Percentiles rank a stretch among this genome's conserved stretches.
These are phyloP conservation scores for Leptoteleia sp. DNA, from an alignment of 1,140 invertebrate genomes.

Conservation along the genomic window DNA sequence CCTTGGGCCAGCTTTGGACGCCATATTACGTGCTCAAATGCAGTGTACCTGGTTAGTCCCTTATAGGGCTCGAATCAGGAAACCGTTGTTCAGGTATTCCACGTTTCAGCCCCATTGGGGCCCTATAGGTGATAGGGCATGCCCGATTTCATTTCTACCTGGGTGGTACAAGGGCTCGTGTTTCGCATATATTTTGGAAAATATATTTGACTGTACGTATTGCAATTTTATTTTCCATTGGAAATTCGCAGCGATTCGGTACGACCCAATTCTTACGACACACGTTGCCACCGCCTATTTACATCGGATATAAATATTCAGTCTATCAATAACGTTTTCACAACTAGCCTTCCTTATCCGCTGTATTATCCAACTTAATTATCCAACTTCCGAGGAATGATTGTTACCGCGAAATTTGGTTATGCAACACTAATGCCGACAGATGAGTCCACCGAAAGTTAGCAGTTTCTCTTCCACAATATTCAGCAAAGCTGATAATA, in stretches of 20 bases:
- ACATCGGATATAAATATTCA: conserved; percentile 4
- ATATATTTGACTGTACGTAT: no score
- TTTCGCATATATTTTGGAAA: no score
- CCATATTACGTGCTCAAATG: no score
- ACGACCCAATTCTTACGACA: background rate
- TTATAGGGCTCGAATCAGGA: no score
- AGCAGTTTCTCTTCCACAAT: background rate
- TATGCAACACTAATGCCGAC: background rate
- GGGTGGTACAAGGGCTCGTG: no score
- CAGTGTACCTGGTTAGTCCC: no score
- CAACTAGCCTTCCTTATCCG: background rate
- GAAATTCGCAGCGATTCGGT: no score
- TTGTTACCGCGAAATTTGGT: conserved; percentile 4
- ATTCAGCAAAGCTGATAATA: conserved; percentile 32
- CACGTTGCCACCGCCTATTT: background rate
- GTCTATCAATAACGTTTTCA: background rate
- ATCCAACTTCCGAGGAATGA: conserved; percentile 2
- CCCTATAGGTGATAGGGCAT: no score
- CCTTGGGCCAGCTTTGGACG: no score
- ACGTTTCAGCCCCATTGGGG: no score
- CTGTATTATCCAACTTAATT: background rate
- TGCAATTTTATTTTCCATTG: background rate
- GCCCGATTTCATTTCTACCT: no score
- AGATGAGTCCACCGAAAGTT: conserved; percentile 5
- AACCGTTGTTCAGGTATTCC: no score